Conservation (phyloP, 37 sponge, comb jelly and placozoan species). For the Beroe forskalii region DNA sequence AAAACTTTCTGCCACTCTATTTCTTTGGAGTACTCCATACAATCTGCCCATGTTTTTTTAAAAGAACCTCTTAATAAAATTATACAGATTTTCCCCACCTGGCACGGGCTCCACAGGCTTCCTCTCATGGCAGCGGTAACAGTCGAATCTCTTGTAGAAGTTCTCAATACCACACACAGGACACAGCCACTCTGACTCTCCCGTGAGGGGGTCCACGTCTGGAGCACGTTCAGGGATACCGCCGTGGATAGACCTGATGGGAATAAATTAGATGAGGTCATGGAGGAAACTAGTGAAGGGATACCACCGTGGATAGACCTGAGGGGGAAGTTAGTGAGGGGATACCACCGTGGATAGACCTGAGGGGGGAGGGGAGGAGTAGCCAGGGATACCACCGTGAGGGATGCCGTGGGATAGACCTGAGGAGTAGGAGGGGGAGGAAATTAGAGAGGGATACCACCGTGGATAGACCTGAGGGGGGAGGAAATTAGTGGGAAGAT, state of each 20-base stretch:
- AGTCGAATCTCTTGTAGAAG: constrained; percentile 60
- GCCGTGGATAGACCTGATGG: background rate
- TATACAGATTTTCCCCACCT: no score
- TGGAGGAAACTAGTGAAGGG: no score
- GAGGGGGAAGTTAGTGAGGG: background rate
- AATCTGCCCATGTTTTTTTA: no score
- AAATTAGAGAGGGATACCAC: background rate
- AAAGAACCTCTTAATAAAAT: no score
- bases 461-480: background rate
- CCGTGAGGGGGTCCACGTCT: constrained; percentile 26
- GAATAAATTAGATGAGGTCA: no score
- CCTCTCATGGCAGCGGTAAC: constrained; percentile 57
- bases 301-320: background rate
- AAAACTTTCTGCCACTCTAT: no score
- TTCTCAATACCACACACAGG: constrained; percentile 31
- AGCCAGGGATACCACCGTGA: constrained; percentile 42
- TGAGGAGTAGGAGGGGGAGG: background rate
- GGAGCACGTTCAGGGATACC: constrained; percentile 9
- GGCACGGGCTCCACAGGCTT: background rate
- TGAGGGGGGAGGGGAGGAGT: no score
- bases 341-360: background rate
- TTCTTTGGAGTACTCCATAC: no score
- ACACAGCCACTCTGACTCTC: constrained; percentile 42
- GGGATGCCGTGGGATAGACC: no score
- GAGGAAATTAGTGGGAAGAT: no score